Conservation (phyloP, 2,888 invertebrate species). For the Rhamnusium bicolor region DNA sequence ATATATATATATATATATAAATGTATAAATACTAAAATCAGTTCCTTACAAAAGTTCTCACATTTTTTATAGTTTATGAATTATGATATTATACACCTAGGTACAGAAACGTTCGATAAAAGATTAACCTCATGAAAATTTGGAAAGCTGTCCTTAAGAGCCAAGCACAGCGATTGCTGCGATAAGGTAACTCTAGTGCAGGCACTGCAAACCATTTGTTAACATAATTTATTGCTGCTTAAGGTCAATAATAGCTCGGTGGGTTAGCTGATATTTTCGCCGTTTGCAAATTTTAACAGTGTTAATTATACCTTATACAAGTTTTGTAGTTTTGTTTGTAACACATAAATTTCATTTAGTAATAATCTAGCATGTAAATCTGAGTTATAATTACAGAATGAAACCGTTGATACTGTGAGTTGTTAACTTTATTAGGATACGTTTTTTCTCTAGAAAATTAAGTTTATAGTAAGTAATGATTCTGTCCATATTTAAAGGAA, state of each 20-base stretch:
- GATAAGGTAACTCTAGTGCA: conserved; percentile 49
- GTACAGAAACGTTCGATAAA: conserved; percentile 14
- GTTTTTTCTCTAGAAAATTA: too few species aligned
- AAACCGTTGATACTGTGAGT: not conserved
- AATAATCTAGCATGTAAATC: not conserved
- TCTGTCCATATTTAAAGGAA: too few species aligned
- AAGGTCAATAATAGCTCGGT: conserved; percentile 45
- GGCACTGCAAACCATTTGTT: conserved; percentile 48
- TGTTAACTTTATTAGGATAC: too few species aligned
- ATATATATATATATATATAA: too few species aligned
- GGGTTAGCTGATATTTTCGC: conserved; percentile 45
- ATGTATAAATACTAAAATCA: not conserved
- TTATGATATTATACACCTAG: conserved; percentile 6
- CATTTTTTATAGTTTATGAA: not conserved
- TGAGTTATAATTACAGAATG: not conserved
- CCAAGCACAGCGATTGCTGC: conserved; percentile 41
- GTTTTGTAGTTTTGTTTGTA: not conserved
- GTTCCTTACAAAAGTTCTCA: not conserved
- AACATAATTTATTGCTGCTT: conserved; percentile 46
- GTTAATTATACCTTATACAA: conserved; percentile 5
- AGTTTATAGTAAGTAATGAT: too few species aligned
- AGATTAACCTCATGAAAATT: conserved; percentile 33
- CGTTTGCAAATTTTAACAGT: conserved; percentile 10
- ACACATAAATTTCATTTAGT: not conserved
- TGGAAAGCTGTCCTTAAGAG: conserved; percentile 35